Base-by-base conservation (phyloP, 2,113 vertebrate genomes). In the Mus pahari region DNA sequence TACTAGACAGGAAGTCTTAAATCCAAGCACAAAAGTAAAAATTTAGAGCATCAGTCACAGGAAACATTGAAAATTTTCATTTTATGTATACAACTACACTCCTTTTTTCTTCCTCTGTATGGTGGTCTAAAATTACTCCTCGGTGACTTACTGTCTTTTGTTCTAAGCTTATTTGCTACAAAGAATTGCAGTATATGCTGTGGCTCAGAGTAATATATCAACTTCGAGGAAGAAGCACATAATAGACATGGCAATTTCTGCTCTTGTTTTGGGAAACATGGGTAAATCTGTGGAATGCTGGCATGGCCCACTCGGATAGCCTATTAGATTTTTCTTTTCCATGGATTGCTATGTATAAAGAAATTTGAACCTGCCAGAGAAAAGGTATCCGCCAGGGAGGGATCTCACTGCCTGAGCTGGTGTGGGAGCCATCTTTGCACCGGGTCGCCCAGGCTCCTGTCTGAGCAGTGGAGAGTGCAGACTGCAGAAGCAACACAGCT, bases 111-210 rank as follows among this genome's bases (percentile, higher is more conserved):
- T 96, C 77, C n/a, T 24, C 94, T 94, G 12, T 58, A 19, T 71
- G 53, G 24, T 94, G 89, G 94, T 93, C 95, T 97, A 68, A 82
- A 96, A 96, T 50, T 91, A 95, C 92, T 77, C 36, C 60, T 90
- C 20, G 83, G 55, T 83, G 68, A 96, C 75, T 96, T 70, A 68
- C 33, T 77, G 39, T 11, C 81, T 95, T 83, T 93, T 28, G 20
- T 93, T 89, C 86, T 95, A 83, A 96, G 94, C 1, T 24, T 88
- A 84, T 86, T 96, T 90, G 16, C 55, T 91, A 42, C 62, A 97
- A 97, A 86, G 39, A 96, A 90, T 14, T 53, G 33, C 50, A 95
- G 33, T 75, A 84, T 81, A 90, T 83, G 7, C 39, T 94, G 48
- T 90, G 12, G 26, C 39, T 94, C 39, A 39, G 66, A 66, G 81